Evolutionary conservation across 2,797 vertebrate species (phyloP).

Genomic region (Sardinella longiceps): DNA sequence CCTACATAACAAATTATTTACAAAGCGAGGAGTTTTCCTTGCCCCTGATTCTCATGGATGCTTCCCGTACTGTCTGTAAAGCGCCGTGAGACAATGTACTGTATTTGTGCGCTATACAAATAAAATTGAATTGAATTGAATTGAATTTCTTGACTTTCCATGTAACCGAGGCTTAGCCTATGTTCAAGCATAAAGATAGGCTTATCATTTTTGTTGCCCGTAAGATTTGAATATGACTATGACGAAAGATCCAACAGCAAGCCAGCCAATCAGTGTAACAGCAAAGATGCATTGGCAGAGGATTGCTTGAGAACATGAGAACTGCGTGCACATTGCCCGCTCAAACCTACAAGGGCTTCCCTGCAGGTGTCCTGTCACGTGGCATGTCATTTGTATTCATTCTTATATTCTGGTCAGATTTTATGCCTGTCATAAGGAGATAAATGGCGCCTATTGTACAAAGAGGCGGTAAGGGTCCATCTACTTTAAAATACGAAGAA

Average conservation of each 20-base stretch:
- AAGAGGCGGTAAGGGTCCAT: conserved; percentile 58
- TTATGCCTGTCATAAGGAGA: conserved; percentile 80
- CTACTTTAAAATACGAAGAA: conserved; percentile 62
- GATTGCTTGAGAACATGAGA: background rate
- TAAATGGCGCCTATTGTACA: conserved; percentile 69
- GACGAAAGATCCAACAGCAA: background rate
- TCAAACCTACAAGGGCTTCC: conserved; percentile 57
- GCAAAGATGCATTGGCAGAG: background rate
- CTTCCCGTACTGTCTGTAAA: too few species aligned
- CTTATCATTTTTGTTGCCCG: background rate
- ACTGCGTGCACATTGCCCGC: background rate
- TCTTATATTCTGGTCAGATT: conserved; percentile 76
- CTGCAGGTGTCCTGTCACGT: conserved; percentile 76
- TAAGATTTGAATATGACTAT: background rate
- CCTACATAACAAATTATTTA: too few species aligned
- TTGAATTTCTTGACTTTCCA: too few species aligned
- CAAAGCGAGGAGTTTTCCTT: too few species aligned
- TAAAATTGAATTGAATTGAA: too few species aligned
- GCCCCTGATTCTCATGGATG: too few species aligned
- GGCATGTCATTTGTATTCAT: conserved; percentile 74
- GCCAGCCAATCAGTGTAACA: background rate
- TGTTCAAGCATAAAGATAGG: background rate
- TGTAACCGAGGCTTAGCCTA: background rate
- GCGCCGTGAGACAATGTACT: too few species aligned
- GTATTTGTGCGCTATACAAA: too few species aligned